These are phyloP conservation scores for Notarius quadriscutis DNA, from an alignment of 2,113 vertebrate genomes.

Conservation along the genomic window DNA sequence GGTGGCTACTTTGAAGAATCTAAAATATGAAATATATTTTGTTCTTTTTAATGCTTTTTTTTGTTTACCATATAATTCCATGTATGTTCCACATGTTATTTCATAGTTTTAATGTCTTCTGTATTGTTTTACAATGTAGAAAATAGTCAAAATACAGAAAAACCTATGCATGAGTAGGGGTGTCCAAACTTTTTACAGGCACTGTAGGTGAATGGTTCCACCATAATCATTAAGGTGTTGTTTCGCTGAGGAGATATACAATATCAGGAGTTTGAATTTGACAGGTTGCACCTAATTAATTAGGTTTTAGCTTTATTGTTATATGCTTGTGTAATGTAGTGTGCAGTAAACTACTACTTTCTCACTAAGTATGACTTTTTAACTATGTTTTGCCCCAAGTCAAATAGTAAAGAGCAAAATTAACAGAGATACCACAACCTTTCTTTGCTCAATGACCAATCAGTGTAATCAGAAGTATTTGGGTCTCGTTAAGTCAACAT, in stretches of 20 bases:
- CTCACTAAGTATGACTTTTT: not conserved
- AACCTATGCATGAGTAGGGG: too few relatives aligned
- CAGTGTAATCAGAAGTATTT: slow-evolving; percentile 71
- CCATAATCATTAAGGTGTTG: not conserved
- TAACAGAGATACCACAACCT: slow-evolving; percentile 63
- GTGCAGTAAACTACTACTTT: not conserved
- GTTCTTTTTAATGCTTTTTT: too few relatives aligned
- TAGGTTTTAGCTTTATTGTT: too few relatives aligned
- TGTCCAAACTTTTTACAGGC: too few relatives aligned
- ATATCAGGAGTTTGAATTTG: not conserved
- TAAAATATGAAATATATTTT: too few relatives aligned
- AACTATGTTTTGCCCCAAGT: slow-evolving; percentile 57
- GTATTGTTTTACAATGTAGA: too few relatives aligned
- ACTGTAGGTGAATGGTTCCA: not conserved
- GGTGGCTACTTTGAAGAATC: too few relatives aligned
- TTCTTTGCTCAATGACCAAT: slow-evolving; percentile 62
- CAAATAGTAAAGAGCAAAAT: slow-evolving; percentile 57
- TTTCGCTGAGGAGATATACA: not conserved
- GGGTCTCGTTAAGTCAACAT: slow-evolving; percentile 32
- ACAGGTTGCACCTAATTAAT: not conserved
- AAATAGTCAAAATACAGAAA: too few relatives aligned
- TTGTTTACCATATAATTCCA: too few relatives aligned
- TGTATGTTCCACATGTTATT: too few relatives aligned
- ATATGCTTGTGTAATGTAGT: not conserved
- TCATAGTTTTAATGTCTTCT: too few relatives aligned